Percentiles rank a stretch among this genome's conserved stretches.
These are phyloP conservation scores for Lerista edwardsae DNA, from an alignment of 2,797 vertebrate species.

Conservation along the genomic window DNA sequence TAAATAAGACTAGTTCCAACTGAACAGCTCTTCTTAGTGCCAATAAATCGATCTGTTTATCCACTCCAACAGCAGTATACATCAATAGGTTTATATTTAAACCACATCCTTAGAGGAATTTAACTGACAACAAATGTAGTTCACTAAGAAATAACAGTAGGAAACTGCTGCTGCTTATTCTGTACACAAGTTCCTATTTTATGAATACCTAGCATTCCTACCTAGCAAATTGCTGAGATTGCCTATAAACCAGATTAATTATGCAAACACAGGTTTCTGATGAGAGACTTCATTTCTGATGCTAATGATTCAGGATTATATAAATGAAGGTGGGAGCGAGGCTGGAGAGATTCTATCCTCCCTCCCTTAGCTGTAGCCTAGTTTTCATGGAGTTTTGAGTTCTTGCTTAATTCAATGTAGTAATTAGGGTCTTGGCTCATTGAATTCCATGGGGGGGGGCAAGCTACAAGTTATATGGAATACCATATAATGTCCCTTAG, in stretches of 20 bases:
- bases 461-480: not conserved
- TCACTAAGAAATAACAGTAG: not conserved
- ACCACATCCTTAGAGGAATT: constrained; percentile 5
- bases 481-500: not conserved
- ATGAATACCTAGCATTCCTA: not conserved
- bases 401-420: not conserved
- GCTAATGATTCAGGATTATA: not conserved
- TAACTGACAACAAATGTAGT: not conserved
- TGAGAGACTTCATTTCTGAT: not conserved
- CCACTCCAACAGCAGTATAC: constrained; percentile 14
- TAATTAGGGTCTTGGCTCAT: not conserved
- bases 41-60: constrained; percentile 27
- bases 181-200: not conserved
- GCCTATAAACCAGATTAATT: not conserved
- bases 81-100: constrained; percentile 30
- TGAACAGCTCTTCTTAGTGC: constrained; percentile 11
- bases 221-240: not conserved
- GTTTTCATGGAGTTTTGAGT: not conserved
- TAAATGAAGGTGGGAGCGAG: not conserved
- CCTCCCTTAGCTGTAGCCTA: not conserved
- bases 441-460: not conserved
- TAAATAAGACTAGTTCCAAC: constrained; percentile 16
- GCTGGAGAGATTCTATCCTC: not conserved
- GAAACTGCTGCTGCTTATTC: not conserved
- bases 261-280: not conserved